Evolutionary conservation across 2,888 invertebrate species (phyloP).

Genomic region (Proisotoma minuta): DNA sequence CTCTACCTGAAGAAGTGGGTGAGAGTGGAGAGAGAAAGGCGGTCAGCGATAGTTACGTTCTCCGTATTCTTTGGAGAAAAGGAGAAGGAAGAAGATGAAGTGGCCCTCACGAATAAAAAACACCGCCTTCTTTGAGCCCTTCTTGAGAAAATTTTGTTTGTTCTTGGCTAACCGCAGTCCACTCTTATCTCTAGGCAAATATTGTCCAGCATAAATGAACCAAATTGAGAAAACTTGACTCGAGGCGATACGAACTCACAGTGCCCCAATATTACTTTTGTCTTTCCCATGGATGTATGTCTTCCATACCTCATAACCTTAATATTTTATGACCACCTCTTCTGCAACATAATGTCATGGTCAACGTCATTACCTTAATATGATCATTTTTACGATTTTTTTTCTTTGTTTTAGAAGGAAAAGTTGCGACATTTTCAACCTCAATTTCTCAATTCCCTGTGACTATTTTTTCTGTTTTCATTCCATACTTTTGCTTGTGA

Average conservation of each 20-base stretch:
- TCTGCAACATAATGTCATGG: not conserved
- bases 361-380: not conserved
- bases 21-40: too few relatives aligned
- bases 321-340: not conserved
- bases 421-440: too few relatives aligned
- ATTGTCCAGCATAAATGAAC: not conserved
- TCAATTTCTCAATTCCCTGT: too few relatives aligned
- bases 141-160: not conserved
- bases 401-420: too few relatives aligned
- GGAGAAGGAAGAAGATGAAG: not conserved
- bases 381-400: not conserved
- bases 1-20: too few relatives aligned
- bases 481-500: too few relatives aligned
- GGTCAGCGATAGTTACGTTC: too few relatives aligned
- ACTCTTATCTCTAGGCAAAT: not conserved
- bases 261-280: not conserved
- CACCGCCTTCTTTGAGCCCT: not conserved
- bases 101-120: not conserved
- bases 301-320: not conserved
- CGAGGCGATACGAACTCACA: not conserved
- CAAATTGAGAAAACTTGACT: not conserved
- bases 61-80: too few relatives aligned
- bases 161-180: not conserved
- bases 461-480: too few relatives aligned
- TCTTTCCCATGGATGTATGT: not conserved